Evolutionary conservation across 2,797 vertebrate genomes (phyloP).

Genomic region (Nasua narica): DNA sequence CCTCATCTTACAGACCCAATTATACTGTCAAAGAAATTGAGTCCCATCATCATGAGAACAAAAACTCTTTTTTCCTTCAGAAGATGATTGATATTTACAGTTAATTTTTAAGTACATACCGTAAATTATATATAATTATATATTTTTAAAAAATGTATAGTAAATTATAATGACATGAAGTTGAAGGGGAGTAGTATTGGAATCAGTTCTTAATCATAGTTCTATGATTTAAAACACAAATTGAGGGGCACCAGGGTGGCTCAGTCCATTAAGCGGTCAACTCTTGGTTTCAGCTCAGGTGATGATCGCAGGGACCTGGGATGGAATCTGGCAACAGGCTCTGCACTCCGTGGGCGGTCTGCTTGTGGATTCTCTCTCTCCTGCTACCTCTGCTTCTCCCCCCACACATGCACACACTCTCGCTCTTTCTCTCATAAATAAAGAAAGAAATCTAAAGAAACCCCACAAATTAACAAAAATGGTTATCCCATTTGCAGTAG

Average conservation of each 20-base stretch:
- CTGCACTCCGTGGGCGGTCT: background rate
- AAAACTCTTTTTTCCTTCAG: background rate
- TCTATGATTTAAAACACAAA: background rate
- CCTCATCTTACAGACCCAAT: background rate
- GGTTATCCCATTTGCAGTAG: background rate
- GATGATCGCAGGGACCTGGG: background rate
- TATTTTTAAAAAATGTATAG: background rate
- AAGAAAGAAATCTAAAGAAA: background rate
- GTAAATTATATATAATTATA: background rate
- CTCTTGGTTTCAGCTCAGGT: background rate
- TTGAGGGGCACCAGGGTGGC: background rate
- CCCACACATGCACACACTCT: background rate
- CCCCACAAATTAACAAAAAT: slow-evolving; percentile 10
- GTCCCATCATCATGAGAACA: background rate
- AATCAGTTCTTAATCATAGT: slow-evolving; percentile 39
- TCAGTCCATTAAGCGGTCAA: background rate
- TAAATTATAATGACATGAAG: background rate
- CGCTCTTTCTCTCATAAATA: background rate
- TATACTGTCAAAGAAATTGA: background rate
- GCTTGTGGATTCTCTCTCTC: background rate
- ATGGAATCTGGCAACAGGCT: background rate
- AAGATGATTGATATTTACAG: background rate
- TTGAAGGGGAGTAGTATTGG: background rate
- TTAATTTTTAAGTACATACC: background rate
- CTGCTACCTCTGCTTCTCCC: background rate